Evolutionary conservation across 2,797 vertebrate genomes (phyloP).

Genomic region (Chrosomus eos): DNA sequence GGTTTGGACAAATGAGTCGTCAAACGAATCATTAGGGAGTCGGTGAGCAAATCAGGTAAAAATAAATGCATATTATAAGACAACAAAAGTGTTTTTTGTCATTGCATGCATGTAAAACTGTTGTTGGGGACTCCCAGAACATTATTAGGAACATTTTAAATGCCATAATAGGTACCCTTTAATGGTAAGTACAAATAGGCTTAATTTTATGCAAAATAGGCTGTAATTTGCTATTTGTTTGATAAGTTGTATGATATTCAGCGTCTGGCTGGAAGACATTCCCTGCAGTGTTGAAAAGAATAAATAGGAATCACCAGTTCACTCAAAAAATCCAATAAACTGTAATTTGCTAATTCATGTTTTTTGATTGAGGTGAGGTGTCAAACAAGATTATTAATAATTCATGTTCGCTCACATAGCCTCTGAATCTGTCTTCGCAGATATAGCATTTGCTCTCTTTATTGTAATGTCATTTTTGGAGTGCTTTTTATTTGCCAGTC

Average conservation of each 20-base stretch:
- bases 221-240: background rate
- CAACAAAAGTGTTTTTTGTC: no score
- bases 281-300: conserved; percentile 32
- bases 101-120: no score
- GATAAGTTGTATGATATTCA: background rate
- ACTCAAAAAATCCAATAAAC: conserved; percentile 9
- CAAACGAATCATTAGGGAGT: no score
- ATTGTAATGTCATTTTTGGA: background rate
- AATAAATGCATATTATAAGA: no score
- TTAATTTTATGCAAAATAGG: background rate
- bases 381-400: conserved; percentile 20
- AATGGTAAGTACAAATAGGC: background rate
- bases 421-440: background rate
- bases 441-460: background rate
- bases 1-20: no score
- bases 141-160: no score
- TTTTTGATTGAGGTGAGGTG: conserved; percentile 44
- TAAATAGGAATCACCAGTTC: background rate
- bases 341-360: conserved; percentile 45
- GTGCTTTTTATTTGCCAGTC: conserved; percentile 27
- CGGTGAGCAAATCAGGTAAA: no score
- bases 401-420: conserved; percentile 5
- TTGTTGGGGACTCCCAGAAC: no score
- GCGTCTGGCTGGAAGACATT: conserved; percentile 16
- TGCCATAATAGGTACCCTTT: no score